These are phyloP conservation scores for Strigops habroptila DNA, from an alignment of 2,113 vertebrate species.

Conservation along the genomic window DNA sequence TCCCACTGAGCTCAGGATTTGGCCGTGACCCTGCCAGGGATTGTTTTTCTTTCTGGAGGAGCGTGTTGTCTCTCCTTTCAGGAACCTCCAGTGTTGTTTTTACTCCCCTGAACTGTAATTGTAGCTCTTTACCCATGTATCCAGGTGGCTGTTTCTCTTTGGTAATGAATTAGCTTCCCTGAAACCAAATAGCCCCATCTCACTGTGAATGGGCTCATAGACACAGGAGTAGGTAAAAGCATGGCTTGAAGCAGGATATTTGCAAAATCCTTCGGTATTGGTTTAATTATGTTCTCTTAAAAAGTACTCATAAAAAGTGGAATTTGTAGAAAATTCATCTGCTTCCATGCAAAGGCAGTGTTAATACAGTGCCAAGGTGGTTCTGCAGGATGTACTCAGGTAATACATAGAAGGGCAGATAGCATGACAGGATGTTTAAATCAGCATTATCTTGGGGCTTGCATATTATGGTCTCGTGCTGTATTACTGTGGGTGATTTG, in stretches of 20 bases:
- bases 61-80: background rate
- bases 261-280: background rate
- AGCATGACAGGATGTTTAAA: background rate
- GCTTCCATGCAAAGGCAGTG: background rate
- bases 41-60: background rate
- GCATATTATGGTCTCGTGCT: background rate
- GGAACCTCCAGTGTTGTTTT: background rate
- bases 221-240: background rate
- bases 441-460: background rate
- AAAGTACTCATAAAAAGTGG: background rate
- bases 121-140: background rate
- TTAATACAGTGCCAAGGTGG: background rate
- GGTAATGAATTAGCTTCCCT: background rate
- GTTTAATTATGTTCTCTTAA: background rate
- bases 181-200: background rate
- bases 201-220: background rate
- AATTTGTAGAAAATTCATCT: background rate
- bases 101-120: background rate
- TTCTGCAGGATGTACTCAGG: background rate
- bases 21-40: background rate
- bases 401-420: background rate
- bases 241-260: background rate
- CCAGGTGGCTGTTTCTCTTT: background rate
- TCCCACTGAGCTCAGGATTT: background rate
- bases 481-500: background rate